A percentile compares a stretch with the other conserved stretches of the same genome.
Evolutionary conservation across 2,797 vertebrate species (phyloP).

Genomic region (Chiroxiphia lanceolata): DNA sequence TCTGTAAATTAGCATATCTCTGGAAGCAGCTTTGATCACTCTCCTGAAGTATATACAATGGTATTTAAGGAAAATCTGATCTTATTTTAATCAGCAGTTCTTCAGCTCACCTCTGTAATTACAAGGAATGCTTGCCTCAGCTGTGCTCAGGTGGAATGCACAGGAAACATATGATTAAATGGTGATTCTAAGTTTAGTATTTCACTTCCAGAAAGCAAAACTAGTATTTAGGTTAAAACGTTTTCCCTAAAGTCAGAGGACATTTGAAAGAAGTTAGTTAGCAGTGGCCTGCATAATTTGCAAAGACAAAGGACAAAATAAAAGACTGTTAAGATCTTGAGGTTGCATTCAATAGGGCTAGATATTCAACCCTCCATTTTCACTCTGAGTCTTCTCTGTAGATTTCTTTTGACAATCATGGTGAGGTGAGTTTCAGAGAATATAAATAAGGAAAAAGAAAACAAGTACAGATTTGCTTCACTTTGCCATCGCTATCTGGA

Average conservation of each 20-base stretch:
- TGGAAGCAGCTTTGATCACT: constrained; percentile 37
- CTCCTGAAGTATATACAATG: background rate
- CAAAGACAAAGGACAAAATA: background rate
- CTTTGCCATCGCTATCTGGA: background rate
- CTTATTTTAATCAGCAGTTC: constrained; percentile 28
- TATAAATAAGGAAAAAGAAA: background rate
- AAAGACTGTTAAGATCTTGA: background rate
- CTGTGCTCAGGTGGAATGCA: constrained; percentile 8
- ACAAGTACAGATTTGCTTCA: background rate
- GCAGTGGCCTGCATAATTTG: background rate
- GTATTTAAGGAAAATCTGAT: constrained; percentile 31
- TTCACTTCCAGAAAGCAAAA: constrained; percentile 1
- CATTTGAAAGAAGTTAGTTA: constrained; percentile 9
- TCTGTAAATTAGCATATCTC: background rate
- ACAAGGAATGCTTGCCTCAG: constrained; percentile 15
- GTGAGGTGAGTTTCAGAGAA: background rate
- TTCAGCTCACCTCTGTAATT: constrained; percentile 49
- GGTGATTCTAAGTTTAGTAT: constrained; percentile 22
- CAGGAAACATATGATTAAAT: constrained; percentile 53
- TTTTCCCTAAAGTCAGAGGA: background rate
- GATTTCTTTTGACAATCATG: background rate
- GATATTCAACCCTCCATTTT: background rate
- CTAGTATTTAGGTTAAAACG: background rate
- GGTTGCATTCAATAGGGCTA: background rate
- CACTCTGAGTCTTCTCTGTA: background rate